Evolutionary conservation across 2,113 vertebrate species (phyloP).

Genomic region (Pomatostomus ruficeps): DNA sequence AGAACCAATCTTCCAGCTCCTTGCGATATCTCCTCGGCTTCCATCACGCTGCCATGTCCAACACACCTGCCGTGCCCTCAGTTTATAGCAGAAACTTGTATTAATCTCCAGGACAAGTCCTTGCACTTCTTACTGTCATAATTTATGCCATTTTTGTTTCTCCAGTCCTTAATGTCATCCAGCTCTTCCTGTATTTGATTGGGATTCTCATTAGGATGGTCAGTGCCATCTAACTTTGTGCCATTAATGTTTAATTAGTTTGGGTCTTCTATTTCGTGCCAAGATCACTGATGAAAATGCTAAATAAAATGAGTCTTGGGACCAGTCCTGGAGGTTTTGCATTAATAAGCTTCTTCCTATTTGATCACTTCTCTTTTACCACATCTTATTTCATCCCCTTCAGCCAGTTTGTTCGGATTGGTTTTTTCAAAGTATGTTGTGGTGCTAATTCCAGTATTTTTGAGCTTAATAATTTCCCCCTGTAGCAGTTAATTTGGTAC

Average conservation of each 20-base stretch:
- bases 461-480: not conserved
- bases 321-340: not conserved
- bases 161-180: not conserved
- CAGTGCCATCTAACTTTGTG: not conserved
- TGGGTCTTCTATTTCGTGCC: not conserved
- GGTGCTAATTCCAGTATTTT: not conserved
- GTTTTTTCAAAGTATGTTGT: not conserved
- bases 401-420: not conserved
- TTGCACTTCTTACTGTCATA: not conserved
- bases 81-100: not conserved
- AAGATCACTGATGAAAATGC: constrained; percentile 4
- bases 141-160: not conserved
- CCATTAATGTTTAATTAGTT: constrained; percentile 19
- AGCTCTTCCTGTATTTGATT: not conserved
- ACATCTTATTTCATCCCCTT: not conserved
- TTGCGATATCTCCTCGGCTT: not conserved
- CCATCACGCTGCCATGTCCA: not conserved
- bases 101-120: not conserved
- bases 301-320: not conserved
- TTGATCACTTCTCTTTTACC: not conserved
- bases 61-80: not conserved
- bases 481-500: not conserved
- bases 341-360: not conserved
- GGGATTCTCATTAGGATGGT: not conserved
- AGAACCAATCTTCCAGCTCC: not conserved